phyloP scores from a whole-genome alignment of 2,797 vertebrate genomes.

The Falco concolor region DNA sequence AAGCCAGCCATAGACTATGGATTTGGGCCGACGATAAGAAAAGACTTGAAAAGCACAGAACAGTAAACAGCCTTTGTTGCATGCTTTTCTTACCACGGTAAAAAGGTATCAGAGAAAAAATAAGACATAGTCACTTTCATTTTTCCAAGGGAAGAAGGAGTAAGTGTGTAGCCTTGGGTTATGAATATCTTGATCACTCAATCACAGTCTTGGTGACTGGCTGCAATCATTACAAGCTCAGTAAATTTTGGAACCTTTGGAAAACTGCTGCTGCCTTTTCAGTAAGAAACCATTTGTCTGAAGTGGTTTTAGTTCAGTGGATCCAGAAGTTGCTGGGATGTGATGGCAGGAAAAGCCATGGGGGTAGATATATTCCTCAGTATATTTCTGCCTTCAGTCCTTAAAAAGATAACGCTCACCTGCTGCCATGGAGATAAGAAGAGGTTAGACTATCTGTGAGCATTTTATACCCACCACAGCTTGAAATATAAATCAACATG shows the following conservation, averaged over 20 bases:
- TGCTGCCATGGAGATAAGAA: neutral
- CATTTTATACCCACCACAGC: neutral
- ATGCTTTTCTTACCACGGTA: neutral
- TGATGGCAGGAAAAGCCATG: neutral
- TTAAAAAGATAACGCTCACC: neutral
- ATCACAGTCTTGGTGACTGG: neutral
- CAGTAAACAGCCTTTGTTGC: neutral
- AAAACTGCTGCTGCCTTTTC: neutral
- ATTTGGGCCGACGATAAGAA: neutral
- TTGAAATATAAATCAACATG: neutral
- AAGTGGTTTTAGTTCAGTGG: neutral
- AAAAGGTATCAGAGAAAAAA: neutral
- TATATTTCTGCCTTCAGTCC: neutral
- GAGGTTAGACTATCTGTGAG: neutral
- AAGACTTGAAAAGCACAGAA: neutral
- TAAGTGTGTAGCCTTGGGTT: constrained; percentile 30
- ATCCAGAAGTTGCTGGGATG: neutral
- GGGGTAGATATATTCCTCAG: neutral
- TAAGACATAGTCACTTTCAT: neutral
- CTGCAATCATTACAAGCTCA: neutral
- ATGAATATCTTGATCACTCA: constrained; percentile 1
- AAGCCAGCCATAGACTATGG: neutral
- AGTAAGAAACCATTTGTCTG: neutral
- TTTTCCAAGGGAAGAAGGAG: constrained; percentile 41
- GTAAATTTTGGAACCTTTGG: neutral